These are phyloP conservation scores for Typhlichthys eigenmanni DNA, from an alignment of 2,797 vertebrate species.

Conservation along the genomic window DNA sequence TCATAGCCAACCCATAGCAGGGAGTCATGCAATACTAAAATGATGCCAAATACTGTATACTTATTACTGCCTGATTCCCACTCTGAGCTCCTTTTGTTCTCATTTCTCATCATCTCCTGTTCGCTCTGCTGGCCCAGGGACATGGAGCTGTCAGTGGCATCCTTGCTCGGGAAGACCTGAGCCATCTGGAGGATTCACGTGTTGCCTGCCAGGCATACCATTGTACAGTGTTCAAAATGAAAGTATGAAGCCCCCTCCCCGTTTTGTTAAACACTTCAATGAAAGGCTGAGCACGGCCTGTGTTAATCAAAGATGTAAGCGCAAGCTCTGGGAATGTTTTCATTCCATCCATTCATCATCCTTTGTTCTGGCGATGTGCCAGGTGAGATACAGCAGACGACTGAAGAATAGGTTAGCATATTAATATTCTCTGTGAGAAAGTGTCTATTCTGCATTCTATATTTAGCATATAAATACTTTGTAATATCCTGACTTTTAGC, in stretches of 20 bases:
- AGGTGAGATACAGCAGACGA: slow-evolving; percentile 7
- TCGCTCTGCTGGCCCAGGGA: slow-evolving; percentile 14
- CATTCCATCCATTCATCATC: slow-evolving; percentile 34
- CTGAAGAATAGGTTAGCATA: slow-evolving; percentile 6
- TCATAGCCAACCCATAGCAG: too few relatives aligned
- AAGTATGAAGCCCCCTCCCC: not conserved
- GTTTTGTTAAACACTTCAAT: slow-evolving; percentile 25
- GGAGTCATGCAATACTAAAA: too few relatives aligned
- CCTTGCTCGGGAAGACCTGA: slow-evolving; percentile 27
- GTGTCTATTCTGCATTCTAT: slow-evolving; percentile 5
- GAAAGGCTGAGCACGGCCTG: slow-evolving; percentile 14
- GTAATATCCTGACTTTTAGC: slow-evolving; percentile 2
- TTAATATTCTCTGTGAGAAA: slow-evolving; percentile 18
- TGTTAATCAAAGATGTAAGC: slow-evolving; percentile 32
- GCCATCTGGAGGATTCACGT: slow-evolving; percentile 18
- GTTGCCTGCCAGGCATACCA: slow-evolving; percentile 33
- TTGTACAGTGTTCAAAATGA: slow-evolving; percentile 21
- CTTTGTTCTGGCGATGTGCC: slow-evolving; percentile 15
- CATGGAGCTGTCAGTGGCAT: slow-evolving; percentile 16
- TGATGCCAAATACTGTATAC: too few relatives aligned
- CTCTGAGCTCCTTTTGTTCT: slow-evolving; percentile 19
- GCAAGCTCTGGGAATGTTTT: slow-evolving; percentile 14
- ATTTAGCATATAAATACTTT: not conserved
- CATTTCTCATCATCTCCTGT: slow-evolving; percentile 25
- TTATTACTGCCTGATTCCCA: not conserved